phyloP scores from a whole-genome alignment of 2,797 vertebrate genomes.

The Sebastiscus tertius region DNA sequence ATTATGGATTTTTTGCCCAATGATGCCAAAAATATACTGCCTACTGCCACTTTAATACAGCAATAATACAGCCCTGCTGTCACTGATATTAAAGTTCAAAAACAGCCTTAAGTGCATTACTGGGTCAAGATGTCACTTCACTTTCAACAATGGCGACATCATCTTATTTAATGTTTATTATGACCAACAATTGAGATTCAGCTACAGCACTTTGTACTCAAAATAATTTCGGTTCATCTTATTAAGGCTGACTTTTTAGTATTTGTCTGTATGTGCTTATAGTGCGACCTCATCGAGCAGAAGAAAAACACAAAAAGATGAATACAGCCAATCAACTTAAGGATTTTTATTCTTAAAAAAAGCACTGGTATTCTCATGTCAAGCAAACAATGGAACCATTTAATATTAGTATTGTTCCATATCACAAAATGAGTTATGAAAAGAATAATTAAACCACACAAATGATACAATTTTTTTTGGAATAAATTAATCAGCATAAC shows the following conservation, averaged over 20 bases:
- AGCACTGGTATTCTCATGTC: constrained; percentile 81
- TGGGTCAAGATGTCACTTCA: neutral
- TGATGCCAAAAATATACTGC: no score
- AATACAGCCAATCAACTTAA: constrained; percentile 40
- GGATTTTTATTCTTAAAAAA: constrained; percentile 77
- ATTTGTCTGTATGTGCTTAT: neutral
- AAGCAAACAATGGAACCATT: constrained; percentile 82
- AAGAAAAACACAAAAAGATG: neutral
- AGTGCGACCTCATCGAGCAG: neutral
- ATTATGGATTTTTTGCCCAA: no score
- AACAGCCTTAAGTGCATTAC: neutral
- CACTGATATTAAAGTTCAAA: neutral
- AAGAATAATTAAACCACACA: constrained; percentile 83
- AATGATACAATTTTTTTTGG: constrained; percentile 70
- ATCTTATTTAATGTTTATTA: neutral
- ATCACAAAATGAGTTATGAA: constrained; percentile 81
- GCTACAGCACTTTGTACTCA: neutral
- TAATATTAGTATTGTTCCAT: constrained; percentile 81
- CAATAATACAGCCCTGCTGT: neutral
- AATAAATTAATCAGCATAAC: constrained; percentile 87
- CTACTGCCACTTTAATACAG: no score
- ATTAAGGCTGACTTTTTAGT: fast-evolving
- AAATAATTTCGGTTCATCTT: neutral
- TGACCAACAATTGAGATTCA: neutral
- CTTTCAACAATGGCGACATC: neutral